phyloP scores from a whole-genome alignment of 2,113 vertebrate species.

The Muntiacus muntjak region DNA sequence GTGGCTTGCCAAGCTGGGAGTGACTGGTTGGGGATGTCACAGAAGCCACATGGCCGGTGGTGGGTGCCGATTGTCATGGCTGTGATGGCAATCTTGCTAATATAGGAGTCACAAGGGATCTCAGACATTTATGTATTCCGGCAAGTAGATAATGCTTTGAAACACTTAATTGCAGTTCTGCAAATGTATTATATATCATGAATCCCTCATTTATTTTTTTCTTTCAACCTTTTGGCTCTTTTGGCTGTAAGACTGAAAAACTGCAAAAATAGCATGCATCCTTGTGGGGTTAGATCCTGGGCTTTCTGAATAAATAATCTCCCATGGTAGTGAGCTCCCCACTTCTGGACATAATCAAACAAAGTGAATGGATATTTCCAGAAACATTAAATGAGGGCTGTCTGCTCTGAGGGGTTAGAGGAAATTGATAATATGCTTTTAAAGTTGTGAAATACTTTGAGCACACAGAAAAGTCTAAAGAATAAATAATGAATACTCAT shows the following conservation, averaged over 20 bases:
- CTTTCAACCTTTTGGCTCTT: background rate
- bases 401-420: background rate
- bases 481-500: background rate
- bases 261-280: background rate
- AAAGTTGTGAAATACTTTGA: background rate
- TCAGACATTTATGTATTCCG: background rate
- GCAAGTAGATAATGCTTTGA: constrained; percentile 9
- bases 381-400: background rate
- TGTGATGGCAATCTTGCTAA: background rate
- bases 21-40: background rate
- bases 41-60: background rate
- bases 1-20: constrained; percentile 26
- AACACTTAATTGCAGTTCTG: background rate
- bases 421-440: background rate
- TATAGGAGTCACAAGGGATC: background rate
- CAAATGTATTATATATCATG: no score
- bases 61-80: background rate
- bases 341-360: background rate
- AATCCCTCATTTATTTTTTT: background rate
- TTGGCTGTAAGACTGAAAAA: background rate
- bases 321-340: background rate
- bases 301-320: background rate
- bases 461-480: background rate
- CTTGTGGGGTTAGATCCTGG: background rate
- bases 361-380: background rate